Base-by-base conservation (phyloP, 2,113 vertebrate genomes). In the Pseudolaguvia tuberculata region DNA sequence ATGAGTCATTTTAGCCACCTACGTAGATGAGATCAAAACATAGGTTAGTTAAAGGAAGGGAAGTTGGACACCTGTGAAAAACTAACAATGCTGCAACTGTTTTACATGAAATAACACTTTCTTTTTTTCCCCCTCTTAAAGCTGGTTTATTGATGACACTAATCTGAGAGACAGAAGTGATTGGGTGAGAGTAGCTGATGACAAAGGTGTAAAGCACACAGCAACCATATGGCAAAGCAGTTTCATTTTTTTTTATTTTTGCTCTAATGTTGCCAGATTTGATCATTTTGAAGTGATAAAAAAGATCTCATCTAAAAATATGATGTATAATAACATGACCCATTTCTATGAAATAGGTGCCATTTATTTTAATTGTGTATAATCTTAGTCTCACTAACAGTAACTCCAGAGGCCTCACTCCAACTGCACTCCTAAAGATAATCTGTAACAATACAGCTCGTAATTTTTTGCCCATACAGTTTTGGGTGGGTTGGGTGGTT, bases 21-120 rank as follows among this genome's bases (percentile, higher is more conserved):
- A 65, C 51, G 23, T 67, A 63, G 50, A 31, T 42, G 39, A 70
- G 53, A 79, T 75, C 73, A 76, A 70, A 69, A 56, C 23, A 50
- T 39, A 69, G 55, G 55, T 76, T 58, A n/a, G 55, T 69, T 35
- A 61, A 58, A 57, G 25, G 31, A 42, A 39, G 5, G 47, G 61
- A 62, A 58, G 55, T 18, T 21, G 25, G 66, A 25, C 66, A 69
- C 71, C 66, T 69, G 63, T 74, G 62, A 58, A 47, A 55, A 62
- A 69, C 56, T 66, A 58, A 78, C 76, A 72, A 67, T 71, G 72
- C 27, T 48, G 48, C 42, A 17, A 57, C 69, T 72, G 27, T 78
- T 57, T 39, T 20, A 66, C 31, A 63, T 52, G 29, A 53, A 17
- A 71, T 42, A 73, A 65, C 14, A 27, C 1, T 47, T 45, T 25